Percentiles rank a stretch among this genome's conserved stretches.
These are phyloP conservation scores for Trogon surrucura DNA, from an alignment of 2,113 vertebrate genomes.

Conservation along the genomic window DNA sequence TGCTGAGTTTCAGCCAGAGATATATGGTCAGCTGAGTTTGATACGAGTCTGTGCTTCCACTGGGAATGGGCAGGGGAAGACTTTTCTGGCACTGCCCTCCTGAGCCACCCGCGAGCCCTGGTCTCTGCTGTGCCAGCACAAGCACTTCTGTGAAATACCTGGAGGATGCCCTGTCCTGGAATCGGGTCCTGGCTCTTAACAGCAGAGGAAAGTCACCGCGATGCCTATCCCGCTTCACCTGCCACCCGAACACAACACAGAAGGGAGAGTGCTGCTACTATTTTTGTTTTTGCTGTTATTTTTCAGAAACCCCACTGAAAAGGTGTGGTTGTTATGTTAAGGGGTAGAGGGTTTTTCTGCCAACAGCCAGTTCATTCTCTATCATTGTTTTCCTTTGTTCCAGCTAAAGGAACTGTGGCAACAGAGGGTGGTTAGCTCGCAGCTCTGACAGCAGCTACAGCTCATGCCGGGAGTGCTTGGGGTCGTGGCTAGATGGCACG, in stretches of 20 bases:
- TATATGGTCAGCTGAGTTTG: background rate
- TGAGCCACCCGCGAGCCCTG: background rate
- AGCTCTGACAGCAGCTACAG: background rate
- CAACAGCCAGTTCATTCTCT: background rate
- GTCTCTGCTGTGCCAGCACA: background rate
- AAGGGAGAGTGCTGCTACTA: background rate
- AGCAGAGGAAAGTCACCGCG: background rate
- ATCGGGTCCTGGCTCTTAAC: background rate
- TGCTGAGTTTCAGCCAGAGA: background rate
- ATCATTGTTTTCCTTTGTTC: background rate
- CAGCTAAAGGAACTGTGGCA: background rate
- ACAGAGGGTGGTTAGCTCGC: background rate
- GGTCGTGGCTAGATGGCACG: background rate
- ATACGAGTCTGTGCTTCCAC: background rate
- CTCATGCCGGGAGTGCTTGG: rapidly evolving
- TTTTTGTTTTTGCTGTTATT: background rate
- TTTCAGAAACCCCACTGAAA: background rate
- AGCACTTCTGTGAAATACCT: background rate
- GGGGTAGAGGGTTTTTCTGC: background rate
- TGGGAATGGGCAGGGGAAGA: background rate
- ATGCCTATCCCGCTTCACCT: background rate
- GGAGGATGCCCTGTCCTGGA: background rate
- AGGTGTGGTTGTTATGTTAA: background rate
- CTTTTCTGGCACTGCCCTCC: background rate
- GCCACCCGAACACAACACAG: background rate